phyloP scores from a whole-genome alignment of 2,888 invertebrate species.

The Nephrotoma guestfalica region DNA sequence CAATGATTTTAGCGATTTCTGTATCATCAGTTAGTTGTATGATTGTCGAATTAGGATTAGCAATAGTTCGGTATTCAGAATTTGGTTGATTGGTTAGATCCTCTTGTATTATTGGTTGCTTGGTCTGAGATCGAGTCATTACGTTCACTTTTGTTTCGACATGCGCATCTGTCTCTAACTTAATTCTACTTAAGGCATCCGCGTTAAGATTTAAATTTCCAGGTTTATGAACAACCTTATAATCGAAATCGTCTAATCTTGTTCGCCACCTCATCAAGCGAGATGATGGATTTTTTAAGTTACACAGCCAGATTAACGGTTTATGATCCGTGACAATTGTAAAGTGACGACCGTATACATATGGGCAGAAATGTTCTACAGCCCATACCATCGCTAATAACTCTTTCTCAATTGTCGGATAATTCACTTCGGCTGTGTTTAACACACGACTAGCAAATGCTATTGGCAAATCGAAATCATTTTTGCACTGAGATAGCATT shows the following conservation, averaged over 20 bases:
- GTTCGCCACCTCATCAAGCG: too few relatives aligned
- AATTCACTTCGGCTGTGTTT: constrained; percentile 14
- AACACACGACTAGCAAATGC: constrained; percentile 13
- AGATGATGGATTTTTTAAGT: too few relatives aligned
- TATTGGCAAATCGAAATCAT: too few relatives aligned
- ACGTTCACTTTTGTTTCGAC: not conserved
- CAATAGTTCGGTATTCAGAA: not conserved
- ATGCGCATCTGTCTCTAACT: not conserved
- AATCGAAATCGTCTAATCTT: too few relatives aligned
- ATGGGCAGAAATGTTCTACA: too few relatives aligned
- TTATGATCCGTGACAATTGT: constrained; percentile 16
- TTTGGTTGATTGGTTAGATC: not conserved
- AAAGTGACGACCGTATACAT: constrained; percentile 16
- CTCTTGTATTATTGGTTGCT: too few relatives aligned
- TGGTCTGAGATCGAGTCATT: not conserved
- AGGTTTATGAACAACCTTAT: constrained; percentile 12
- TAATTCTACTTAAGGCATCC: constrained; percentile 7
- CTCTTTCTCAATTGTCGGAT: constrained; percentile 9
- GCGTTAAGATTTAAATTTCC: constrained; percentile 14
- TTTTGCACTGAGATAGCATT: constrained; percentile 13
- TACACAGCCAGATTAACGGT: too few relatives aligned
- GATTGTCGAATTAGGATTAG: too few relatives aligned
- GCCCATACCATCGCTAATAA: constrained; percentile 11
- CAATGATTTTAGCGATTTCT: too few relatives aligned
- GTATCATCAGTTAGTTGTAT: too few relatives aligned